phyloP scores from a whole-genome alignment of 2,888 invertebrate genomes.

The Caenorhabditis sp. region DNA sequence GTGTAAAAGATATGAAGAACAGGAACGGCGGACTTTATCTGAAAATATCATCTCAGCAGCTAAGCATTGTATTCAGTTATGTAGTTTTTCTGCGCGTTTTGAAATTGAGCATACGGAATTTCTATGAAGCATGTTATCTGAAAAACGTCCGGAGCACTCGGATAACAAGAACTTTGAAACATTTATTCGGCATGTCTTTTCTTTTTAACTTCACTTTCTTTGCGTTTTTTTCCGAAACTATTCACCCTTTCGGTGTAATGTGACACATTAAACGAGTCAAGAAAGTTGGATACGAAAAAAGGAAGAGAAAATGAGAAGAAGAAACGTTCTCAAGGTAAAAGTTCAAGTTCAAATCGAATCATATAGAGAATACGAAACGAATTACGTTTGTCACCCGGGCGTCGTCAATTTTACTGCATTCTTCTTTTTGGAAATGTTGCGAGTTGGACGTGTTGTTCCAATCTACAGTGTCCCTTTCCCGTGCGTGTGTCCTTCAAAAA shows the following conservation, averaged over 20 bases:
- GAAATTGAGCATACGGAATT: no score
- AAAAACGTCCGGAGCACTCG: no score
- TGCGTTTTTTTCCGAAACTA: slow-evolving; percentile 5
- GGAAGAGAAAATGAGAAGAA: not conserved
- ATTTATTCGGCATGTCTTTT: no score
- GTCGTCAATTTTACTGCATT: slow-evolving; percentile 47
- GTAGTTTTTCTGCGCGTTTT: not conserved
- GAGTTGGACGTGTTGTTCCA: slow-evolving; percentile 39
- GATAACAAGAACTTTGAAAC: no score
- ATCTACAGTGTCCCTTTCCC: not conserved
- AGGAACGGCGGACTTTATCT: not conserved
- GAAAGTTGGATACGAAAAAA: not conserved
- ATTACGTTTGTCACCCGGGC: slow-evolving; percentile 46
- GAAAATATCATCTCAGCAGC: not conserved
- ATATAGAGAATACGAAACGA: slow-evolving; percentile 28
- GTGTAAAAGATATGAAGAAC: not conserved
- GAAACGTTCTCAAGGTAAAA: slow-evolving; percentile 55
- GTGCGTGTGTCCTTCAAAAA: slow-evolving; percentile 53
- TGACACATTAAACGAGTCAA: not conserved
- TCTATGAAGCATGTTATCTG: no score
- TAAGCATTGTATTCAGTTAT: no score
- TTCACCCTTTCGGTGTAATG: slow-evolving; percentile 34
- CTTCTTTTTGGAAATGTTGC: slow-evolving; percentile 33
- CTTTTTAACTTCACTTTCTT: not conserved
- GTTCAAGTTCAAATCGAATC: slow-evolving; percentile 57